Percentiles rank a stretch among this genome's conserved stretches.
These are phyloP conservation scores for Drosophila sturtevanti DNA, from an alignment of 1,140 invertebrate species.

Conservation along the genomic window DNA sequence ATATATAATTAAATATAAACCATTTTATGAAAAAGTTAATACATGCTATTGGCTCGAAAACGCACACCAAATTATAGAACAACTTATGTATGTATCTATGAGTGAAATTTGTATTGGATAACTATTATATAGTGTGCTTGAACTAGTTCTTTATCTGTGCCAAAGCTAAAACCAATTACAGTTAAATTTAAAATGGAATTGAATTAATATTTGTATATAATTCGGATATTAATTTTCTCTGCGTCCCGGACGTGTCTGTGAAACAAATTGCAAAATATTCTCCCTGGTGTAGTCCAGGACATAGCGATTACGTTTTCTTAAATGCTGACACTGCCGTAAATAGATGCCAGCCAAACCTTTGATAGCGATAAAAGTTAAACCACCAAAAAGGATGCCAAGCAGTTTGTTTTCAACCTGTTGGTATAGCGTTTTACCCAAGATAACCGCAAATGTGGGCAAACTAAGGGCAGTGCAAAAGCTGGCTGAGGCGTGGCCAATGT, in stretches of 20 bases:
- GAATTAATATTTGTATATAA: neutral
- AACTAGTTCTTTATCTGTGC: neutral
- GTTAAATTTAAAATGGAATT: too few relatives aligned
- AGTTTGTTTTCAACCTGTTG: slow-evolving; percentile 21
- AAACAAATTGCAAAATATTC: slow-evolving; percentile 3
- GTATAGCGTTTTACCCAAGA: slow-evolving; percentile 45
- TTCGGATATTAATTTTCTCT: neutral
- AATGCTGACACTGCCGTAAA: slow-evolving; percentile 42
- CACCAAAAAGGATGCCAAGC: slow-evolving; percentile 42
- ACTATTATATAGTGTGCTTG: too few relatives aligned
- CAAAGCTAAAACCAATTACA: neutral
- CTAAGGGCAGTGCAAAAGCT: slow-evolving; percentile 54
- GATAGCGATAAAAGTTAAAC: slow-evolving; percentile 47
- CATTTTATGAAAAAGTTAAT: too few relatives aligned
- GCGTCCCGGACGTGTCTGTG: neutral
- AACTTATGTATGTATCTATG: too few relatives aligned
- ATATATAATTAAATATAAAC: too few relatives aligned
- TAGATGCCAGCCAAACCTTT: slow-evolving; percentile 52
- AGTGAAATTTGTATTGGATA: too few relatives aligned
- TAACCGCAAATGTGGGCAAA: slow-evolving; percentile 49
- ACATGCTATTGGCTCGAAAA: too few relatives aligned
- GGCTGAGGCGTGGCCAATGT: slow-evolving; percentile 33
- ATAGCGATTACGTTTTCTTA: slow-evolving; percentile 33
- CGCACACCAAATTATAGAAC: too few relatives aligned
- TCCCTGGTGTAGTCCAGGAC: slow-evolving; percentile 43